Evolutionary conservation across 2,888 invertebrate species (phyloP), one percentile per base, ranked within the genome.

Genomic region (Cremastobaeus sp.): DNA sequence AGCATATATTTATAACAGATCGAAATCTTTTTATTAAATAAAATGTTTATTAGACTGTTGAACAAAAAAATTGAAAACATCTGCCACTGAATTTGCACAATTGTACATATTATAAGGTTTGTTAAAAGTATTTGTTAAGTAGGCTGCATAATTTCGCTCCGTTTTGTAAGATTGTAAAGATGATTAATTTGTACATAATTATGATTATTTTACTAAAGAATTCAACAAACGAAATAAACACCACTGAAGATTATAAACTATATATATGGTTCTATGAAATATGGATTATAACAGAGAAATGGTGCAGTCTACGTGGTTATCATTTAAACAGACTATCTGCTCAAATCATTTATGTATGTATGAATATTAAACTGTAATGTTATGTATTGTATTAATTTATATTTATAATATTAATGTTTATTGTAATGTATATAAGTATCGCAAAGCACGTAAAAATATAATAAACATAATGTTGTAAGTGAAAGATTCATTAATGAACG

Each of bases 311-410:
- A 37, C 11, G 21, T 30, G 25, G 43, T 68, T 69, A 54, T 25
- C 25, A 60, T 25, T 18, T 66, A 55, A 52, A 74, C 68, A 74
- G 64, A 68, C 66, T 64, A 74, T 69, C 64, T 65, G 74, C 74
- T 74, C 74, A 74, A 74, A 64, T 69, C 64, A 74, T 69, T 65
- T 45, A 59, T 48, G 57, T 52, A 69, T 64, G 68, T 65, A 65
- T 74, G 69, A 69, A 55, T 69, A 64, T 55, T 30, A 70, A 30
- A 59, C 62, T 68, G 64, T 73, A 60, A 60, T 74, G 65, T 70
- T 65, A 54, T 50, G 30, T 74, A 74, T 50, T 74, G 55, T 60
- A 60, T 70, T 74, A 74, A 74, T 70, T 74, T 74, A 74, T 74
- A 74, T 74, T 70, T 74, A 74, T 74, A 65, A 74, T 60, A 74